phyloP scores from a whole-genome alignment of 1,140 invertebrate genomes.

The Zaprionus camerounensis region DNA sequence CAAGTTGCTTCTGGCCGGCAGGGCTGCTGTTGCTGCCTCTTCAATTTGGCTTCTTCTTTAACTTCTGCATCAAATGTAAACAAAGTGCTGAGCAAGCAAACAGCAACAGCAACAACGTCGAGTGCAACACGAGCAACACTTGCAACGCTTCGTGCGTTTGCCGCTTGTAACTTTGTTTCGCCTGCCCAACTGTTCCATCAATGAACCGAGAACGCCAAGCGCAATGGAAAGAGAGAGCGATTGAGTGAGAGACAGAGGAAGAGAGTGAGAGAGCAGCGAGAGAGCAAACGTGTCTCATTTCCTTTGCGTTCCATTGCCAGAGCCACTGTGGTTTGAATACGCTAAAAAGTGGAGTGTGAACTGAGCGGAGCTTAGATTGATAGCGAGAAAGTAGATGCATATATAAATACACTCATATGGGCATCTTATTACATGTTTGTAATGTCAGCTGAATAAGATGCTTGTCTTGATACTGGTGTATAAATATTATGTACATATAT shows the following conservation, averaged over 20 bases:
- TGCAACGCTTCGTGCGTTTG: constrained; percentile 46
- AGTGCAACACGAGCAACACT: constrained; percentile 20
- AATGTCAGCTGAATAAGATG: background rate
- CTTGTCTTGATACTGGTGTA: background rate
- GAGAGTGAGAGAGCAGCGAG: constrained; percentile 11
- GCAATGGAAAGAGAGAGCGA: constrained; percentile 11
- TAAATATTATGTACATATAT: background rate
- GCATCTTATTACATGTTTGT: no score
- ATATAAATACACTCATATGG: background rate
- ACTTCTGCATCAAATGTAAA: constrained; percentile 40
- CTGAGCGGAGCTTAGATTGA: background rate
- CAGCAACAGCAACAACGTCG: constrained; percentile 1
- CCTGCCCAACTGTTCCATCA: constrained; percentile 68
- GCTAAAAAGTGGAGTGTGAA: background rate
- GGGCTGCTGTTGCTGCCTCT: constrained; percentile 9
- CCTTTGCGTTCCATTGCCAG: constrained; percentile 45
- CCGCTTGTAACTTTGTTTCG: constrained; percentile 53
- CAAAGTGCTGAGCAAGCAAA: constrained; percentile 22
- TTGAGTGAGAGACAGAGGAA: background rate
- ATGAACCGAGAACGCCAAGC: constrained; percentile 49
- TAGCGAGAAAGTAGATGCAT: background rate
- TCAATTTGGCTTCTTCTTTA: background rate
- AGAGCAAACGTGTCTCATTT: constrained; percentile 42
- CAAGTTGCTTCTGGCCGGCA: constrained; percentile 13
- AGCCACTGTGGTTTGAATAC: constrained; percentile 22